These are phyloP conservation scores for Sakesphorus luctuosus DNA, from an alignment of 2,113 vertebrate genomes.

Conservation along the genomic window DNA sequence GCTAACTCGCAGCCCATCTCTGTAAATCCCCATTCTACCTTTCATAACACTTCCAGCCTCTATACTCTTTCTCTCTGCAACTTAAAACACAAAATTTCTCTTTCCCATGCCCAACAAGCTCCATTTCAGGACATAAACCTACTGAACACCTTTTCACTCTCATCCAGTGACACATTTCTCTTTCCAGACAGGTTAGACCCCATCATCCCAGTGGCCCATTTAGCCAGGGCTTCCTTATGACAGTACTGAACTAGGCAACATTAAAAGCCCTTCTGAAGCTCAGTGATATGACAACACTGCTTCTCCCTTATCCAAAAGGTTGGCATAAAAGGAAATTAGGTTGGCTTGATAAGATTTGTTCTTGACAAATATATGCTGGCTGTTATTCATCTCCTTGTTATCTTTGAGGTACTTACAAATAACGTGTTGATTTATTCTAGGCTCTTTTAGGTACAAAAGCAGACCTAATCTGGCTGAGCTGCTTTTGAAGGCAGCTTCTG, in stretches of 20 bases:
- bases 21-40: background rate
- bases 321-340: slow-evolving; percentile 49
- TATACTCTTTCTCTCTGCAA: background rate
- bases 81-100: background rate
- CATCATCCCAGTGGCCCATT: background rate
- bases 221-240: background rate
- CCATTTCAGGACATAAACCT: background rate
- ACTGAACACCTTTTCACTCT: background rate
- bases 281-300: background rate
- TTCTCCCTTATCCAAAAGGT: background rate
- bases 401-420: slow-evolving; percentile 27
- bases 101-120: background rate
- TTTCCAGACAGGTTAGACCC: background rate
- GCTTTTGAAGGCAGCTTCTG: background rate
- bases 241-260: background rate
- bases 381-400: slow-evolving; percentile 38
- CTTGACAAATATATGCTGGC: slow-evolving; percentile 25
- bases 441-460: background rate
- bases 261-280: slow-evolving; percentile 14
- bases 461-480: background rate
- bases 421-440: slow-evolving; percentile 21
- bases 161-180: background rate
- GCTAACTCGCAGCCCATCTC: background rate
- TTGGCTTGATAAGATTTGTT: slow-evolving; percentile 48
- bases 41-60: background rate